These are phyloP conservation scores for Lepidurus packardi DNA, from an alignment of 1,140 invertebrate species.

Conservation along the genomic window DNA sequence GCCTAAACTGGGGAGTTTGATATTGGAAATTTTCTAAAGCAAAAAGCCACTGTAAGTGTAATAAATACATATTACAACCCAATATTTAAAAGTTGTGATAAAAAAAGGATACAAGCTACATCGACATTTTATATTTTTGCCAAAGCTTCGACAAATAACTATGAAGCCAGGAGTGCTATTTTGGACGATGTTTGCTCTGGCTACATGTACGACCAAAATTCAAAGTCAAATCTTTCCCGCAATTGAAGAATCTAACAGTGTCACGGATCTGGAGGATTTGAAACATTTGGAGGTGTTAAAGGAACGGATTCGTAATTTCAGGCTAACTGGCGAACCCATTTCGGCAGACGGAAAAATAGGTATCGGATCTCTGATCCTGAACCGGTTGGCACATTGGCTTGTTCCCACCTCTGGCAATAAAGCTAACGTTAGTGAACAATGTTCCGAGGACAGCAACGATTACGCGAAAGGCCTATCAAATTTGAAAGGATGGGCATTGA, in stretches of 20 bases:
- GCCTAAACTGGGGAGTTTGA: no score
- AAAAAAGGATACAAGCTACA: no score
- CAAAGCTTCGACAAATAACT: not conserved
- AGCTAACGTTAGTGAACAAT: constrained; percentile 28
- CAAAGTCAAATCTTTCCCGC: not conserved
- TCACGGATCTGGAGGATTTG: not conserved
- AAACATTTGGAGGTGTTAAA: not conserved
- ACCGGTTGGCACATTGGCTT: not conserved
- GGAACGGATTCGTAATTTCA: not conserved
- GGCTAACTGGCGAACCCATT: not conserved
- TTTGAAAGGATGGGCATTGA: not conserved
- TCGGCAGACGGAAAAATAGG: not conserved
- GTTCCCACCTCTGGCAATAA: constrained; percentile 4
- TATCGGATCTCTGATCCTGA: not conserved
- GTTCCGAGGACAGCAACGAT: constrained; percentile 24
- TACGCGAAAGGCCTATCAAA: constrained; percentile 11
- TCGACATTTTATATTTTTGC: no score
- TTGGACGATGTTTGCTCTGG: not conserved
- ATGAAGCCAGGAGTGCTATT: not conserved
- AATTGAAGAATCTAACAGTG: not conserved
- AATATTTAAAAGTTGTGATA: no score
- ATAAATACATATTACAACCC: no score
- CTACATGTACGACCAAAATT: not conserved
- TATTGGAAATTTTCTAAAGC: no score
- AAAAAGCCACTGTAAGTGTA: no score